Evolutionary conservation across 2,888 invertebrate species (phyloP), one percentile per base, ranked within the genome.

Genomic region (Acanthococcus lagerstroemiae): DNA sequence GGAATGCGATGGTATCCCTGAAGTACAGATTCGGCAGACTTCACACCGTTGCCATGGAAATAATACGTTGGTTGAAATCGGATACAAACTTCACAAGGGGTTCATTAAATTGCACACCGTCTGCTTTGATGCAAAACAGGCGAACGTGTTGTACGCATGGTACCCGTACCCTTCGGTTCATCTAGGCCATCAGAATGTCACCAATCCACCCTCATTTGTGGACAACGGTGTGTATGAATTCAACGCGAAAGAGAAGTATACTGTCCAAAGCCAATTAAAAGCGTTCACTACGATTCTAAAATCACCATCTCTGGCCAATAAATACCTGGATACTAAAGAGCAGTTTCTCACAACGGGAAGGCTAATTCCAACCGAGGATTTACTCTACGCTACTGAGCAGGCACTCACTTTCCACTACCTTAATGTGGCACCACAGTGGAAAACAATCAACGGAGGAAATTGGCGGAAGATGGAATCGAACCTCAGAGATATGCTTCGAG

Each of bases 341-440:
- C 15, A 61, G 67, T 79, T 72, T 72, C 72, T 84, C 57, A 75
- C 84, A 0, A 79, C 83, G 57, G 85, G 84, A 4, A 85, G 85
- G 71, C 74, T 84, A 50, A 75, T 80, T 0, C 83, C 84, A 1
- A 84, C 82, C 72, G 79, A 79, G 17, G 85, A 85, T 73, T 83
- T 80, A 70, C 75, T 84, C 15, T 83, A 79, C 70, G 82, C 81
- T 0, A 75, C 80, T 9, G 81, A 81, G 37, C 83, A 84, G 71
- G 75, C 78, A 0, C 74, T 82, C 0, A 81, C 82, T 0, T 85
- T 84, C 74, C 82, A 82, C 73, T 84, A 81, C 71, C 75, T 84
- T 58, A 86, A 86, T 72, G 79, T 79, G 1, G 82, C 82, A 2
- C 84, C 85, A 1, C 85, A 86, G 70, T 86, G 85, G 84, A 82